phyloP scores from a whole-genome alignment of 2,797 vertebrate species.

The Spondyliosoma cantharus region DNA sequence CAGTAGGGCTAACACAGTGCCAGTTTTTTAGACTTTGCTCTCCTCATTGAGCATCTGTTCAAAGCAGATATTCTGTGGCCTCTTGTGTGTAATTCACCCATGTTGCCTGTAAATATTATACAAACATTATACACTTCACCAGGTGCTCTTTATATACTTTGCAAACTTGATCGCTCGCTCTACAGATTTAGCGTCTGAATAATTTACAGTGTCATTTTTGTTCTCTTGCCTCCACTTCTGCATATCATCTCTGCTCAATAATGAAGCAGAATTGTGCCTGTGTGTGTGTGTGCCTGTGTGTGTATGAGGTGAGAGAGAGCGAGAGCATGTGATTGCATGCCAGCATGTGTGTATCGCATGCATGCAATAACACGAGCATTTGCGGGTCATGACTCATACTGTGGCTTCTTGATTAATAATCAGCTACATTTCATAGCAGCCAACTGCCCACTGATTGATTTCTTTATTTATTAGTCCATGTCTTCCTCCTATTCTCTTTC shows the following conservation, averaged over 20 bases:
- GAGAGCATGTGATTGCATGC: slow-evolving; percentile 58
- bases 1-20: slow-evolving; percentile 28
- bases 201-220: slow-evolving; percentile 25
- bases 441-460: slow-evolving; percentile 42
- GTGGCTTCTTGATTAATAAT: slow-evolving; percentile 48
- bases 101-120: slow-evolving; percentile 70
- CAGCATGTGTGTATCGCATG: slow-evolving; percentile 56
- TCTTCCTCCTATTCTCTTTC: slow-evolving; percentile 42
- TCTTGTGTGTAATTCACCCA: slow-evolving; percentile 44
- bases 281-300: slow-evolving; percentile 15
- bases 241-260: slow-evolving; percentile 44
- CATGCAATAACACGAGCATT: slow-evolving; percentile 25
- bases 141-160: slow-evolving; percentile 65
- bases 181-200: slow-evolving; percentile 35
- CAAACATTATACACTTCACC: slow-evolving; percentile 45
- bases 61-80: slow-evolving; percentile 39
- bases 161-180: slow-evolving; percentile 40
- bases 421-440: slow-evolving; percentile 44
- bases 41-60: slow-evolving; percentile 20
- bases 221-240: slow-evolving; percentile 18
- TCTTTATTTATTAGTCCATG: slow-evolving; percentile 35
- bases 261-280: slow-evolving; percentile 48
- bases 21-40: slow-evolving; percentile 26
- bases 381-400: slow-evolving; percentile 17
- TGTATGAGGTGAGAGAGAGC: background rate